Evolutionary conservation across 2,888 invertebrate species (phyloP).

Genomic region (Carpatolechia fugitivella): DNA sequence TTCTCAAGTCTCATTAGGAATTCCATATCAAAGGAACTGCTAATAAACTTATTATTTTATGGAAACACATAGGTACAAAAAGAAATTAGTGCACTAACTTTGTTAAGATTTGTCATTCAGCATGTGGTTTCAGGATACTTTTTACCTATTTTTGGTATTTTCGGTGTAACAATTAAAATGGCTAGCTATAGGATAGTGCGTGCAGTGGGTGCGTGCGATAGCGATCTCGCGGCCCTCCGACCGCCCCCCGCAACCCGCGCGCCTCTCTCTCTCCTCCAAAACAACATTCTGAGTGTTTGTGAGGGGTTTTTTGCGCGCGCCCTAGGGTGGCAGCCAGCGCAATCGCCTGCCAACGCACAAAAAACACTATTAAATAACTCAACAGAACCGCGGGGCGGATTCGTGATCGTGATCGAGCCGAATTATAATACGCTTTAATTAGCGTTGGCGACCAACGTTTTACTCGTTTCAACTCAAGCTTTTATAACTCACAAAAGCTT

Average conservation of each 20-base stretch:
- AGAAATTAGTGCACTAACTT: no score
- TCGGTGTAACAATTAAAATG: conserved; percentile 71
- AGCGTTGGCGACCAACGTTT: conserved; percentile 61
- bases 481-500: conserved; percentile 8
- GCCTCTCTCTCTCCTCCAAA: conserved; percentile 58
- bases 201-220: conserved; percentile 78
- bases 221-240: conserved; percentile 67
- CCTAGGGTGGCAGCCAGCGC: conserved; percentile 75
- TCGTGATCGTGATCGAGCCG: conserved; percentile 70
- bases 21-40: background rate
- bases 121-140: conserved; percentile 5
- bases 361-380: conserved; percentile 77
- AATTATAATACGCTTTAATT: conserved; percentile 71
- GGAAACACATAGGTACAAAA: background rate
- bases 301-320: conserved; percentile 78
- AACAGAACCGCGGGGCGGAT: conserved; percentile 70
- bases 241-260: conserved; percentile 36
- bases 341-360: conserved; percentile 73
- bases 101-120: background rate
- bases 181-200: conserved; percentile 76
- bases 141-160: conserved; percentile 42
- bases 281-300: conserved; percentile 74
- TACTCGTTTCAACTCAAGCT: conserved; percentile 21
- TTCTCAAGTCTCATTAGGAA: no score
- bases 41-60: background rate